Evolutionary conservation across 2,888 invertebrate species (phyloP).

Genomic region (Brenthis daphne): DNA sequence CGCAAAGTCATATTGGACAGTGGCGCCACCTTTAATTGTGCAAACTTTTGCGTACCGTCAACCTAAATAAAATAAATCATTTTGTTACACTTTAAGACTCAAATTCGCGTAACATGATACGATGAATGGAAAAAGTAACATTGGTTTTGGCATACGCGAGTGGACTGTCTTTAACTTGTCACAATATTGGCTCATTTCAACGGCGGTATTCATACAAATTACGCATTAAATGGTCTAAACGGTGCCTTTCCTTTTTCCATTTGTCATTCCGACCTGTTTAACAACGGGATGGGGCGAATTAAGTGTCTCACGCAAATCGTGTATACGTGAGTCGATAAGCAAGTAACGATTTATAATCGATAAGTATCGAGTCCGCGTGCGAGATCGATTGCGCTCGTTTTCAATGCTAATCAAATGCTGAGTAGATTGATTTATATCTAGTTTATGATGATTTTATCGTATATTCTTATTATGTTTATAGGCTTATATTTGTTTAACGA

Average conservation of each 20-base stretch:
- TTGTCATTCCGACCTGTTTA: constrained; percentile 68
- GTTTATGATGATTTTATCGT: constrained; percentile 30
- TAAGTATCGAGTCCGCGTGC: constrained; percentile 49
- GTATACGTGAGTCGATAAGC: constrained; percentile 54
- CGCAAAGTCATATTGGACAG: constrained; percentile 52
- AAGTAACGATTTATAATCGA: constrained; percentile 46
- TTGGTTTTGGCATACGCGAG: constrained; percentile 57
- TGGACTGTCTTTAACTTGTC: constrained; percentile 55
- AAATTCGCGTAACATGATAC: not conserved
- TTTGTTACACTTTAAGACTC: constrained; percentile 9
- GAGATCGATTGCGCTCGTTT: constrained; percentile 42
- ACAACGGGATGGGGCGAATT: constrained; percentile 70
- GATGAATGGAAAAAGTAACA: constrained; percentile 33
- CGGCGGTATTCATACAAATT: constrained; percentile 69
- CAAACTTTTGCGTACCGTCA: constrained; percentile 45
- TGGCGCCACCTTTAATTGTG: constrained; percentile 65
- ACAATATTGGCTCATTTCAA: constrained; percentile 67
- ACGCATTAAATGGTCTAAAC: constrained; percentile 63
- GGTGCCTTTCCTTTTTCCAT: constrained; percentile 74
- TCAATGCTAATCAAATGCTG: constrained; percentile 38
- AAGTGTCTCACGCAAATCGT: constrained; percentile 65
- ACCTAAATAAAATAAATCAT: constrained; percentile 16
- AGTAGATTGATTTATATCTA: constrained; percentile 29
- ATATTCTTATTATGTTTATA: not conserved
- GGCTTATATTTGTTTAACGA: not conserved